Evolutionary conservation across 2,797 vertebrate species (phyloP), one percentile per base, ranked within the genome.

Genomic region (Fratercula arctica): DNA sequence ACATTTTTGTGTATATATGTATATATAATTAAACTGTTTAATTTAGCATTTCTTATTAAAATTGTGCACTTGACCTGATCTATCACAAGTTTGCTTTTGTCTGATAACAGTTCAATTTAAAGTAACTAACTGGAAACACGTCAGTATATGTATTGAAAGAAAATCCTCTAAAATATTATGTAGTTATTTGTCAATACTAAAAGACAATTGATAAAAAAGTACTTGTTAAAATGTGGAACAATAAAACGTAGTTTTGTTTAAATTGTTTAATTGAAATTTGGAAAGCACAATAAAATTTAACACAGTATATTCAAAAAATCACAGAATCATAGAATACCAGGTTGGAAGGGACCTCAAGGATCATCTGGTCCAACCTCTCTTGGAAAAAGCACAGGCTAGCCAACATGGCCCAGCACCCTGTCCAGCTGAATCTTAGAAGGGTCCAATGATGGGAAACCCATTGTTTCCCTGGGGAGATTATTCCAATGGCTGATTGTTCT

Each of bases 401-500:
- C 3, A 70, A 46, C 23, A 19, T 45, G 28, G 6, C 13, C n/a
- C 31, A 28, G 5, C 20, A 64, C 6, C 31, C 18, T 63, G 17
- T 33, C 10, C 11, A 68, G 10, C 0, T 14, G 0, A 26, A 17
- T 33, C 20, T 59, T 45, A 39, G 14, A 74, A 14, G 4, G 13
- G 6, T 48, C 18, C 6, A n/a, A 2, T 5, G 14, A 12, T 35
- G 21, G 14, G 33, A 10, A 60, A 92, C 33, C 20, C 8, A n/a
- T 1, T 7, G 4, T 15, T 82, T 74, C 9, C 1, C n/a, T 31
- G 13, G 6, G 3, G 5, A 59, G 6, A 10, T 43, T n/a, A 85
- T 63, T 77, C 12, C 35, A 43, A 3, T 23, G 16, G 4, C 11
- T 64, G n/a, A 50, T 35, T 60, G 9, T 14, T 41, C 26, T 41